These are phyloP conservation scores for Corythornis vintsioides DNA, from an alignment of 2,113 vertebrate species.

Conservation along the genomic window DNA sequence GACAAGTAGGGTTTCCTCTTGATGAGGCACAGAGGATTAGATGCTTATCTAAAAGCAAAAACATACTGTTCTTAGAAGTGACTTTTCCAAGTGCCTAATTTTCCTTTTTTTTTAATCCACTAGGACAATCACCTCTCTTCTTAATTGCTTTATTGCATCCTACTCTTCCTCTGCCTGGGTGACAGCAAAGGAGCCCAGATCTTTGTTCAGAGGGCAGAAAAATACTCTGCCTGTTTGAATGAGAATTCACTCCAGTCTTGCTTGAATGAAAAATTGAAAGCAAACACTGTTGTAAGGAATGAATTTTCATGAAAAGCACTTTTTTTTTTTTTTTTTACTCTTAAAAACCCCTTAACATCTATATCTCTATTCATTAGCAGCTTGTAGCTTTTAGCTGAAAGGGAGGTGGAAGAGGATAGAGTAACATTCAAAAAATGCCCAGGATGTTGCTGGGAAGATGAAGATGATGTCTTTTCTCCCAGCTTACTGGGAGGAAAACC, in stretches of 20 bases:
- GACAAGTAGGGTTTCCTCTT: conserved; percentile 32
- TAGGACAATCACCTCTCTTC: neutral
- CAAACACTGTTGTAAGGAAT: neutral
- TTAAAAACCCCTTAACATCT: too few species aligned
- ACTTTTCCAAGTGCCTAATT: neutral
- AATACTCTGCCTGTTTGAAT: neutral
- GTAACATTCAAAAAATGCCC: neutral
- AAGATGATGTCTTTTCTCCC: neutral
- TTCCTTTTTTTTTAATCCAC: neutral
- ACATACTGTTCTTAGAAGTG: neutral
- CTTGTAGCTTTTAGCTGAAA: neutral
- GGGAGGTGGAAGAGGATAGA: neutral
- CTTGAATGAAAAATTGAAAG: neutral
- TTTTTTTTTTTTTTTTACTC: neutral
- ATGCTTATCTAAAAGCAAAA: conserved; percentile 35
- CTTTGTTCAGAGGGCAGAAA: neutral
- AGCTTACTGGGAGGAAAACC: neutral
- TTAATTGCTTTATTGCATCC: neutral
- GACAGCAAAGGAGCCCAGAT: neutral
- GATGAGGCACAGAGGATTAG: conserved; percentile 33
- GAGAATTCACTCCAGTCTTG: neutral
- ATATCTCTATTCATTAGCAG: neutral
- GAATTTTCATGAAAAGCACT: neutral
- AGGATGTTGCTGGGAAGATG: neutral
- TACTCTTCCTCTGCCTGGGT: neutral